Conservation (phyloP, 1,140 invertebrate species). For the Drosophila suzukii region DNA sequence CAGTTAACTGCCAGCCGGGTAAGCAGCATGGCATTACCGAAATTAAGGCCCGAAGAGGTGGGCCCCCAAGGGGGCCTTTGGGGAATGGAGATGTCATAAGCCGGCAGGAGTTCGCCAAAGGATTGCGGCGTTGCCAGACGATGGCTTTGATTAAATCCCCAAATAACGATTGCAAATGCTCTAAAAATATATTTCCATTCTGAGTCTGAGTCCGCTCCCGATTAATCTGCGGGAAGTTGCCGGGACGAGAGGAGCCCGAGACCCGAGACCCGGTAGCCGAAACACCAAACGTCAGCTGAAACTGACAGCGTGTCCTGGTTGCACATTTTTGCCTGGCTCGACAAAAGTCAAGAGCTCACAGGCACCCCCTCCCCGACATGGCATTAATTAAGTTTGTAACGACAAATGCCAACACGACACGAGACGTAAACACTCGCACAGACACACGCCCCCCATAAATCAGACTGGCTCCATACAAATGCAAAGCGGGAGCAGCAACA, state of each 20-base stretch:
- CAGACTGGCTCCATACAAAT: slow-evolving; percentile 55
- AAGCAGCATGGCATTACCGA: slow-evolving; percentile 50
- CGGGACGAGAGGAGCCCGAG: background rate
- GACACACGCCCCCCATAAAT: slow-evolving; percentile 42
- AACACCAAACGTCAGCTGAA: slow-evolving; percentile 52
- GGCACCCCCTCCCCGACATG: slow-evolving; percentile 13
- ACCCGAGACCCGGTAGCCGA: slow-evolving; percentile 10
- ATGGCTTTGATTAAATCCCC: slow-evolving; percentile 25
- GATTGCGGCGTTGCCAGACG: slow-evolving; percentile 33
- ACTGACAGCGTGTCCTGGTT: slow-evolving; percentile 59
- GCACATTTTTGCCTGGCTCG: slow-evolving; percentile 48
- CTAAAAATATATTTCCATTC: slow-evolving; percentile 29
- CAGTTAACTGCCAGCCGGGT: slow-evolving; percentile 36
- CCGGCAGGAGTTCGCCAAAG: slow-evolving; percentile 10
- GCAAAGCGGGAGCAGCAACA: slow-evolving; percentile 41
- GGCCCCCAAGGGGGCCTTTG: background rate
- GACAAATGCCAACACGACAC: slow-evolving; percentile 72
- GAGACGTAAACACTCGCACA: slow-evolving; percentile 43
- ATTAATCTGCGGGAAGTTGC: slow-evolving; percentile 25
- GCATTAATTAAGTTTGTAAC: slow-evolving; percentile 77
- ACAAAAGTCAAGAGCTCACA: slow-evolving; percentile 61
- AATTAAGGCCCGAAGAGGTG: slow-evolving; percentile 34
- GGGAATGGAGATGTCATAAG: slow-evolving; percentile 15
- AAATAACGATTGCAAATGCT: slow-evolving; percentile 27
- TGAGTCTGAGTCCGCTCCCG: slow-evolving; percentile 10